These are phyloP conservation scores for Pelodytes ibericus DNA, from an alignment of 2,797 vertebrate genomes.

Conservation along the genomic window DNA sequence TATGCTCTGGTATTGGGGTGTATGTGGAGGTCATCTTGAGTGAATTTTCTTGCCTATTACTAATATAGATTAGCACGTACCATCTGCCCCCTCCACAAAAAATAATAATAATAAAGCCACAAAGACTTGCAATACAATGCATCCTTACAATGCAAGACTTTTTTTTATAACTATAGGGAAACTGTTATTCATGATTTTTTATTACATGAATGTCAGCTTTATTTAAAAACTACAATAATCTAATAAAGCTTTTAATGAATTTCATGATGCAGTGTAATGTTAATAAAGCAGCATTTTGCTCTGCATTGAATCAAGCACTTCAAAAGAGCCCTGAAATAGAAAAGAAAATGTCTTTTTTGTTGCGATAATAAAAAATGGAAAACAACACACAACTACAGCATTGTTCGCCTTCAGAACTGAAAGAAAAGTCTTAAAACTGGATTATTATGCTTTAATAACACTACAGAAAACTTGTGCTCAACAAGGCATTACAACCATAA, in stretches of 20 bases:
- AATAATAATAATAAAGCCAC: no score
- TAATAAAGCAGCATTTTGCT: not conserved
- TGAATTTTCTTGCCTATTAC: no score
- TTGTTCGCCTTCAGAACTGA: slow-evolving; percentile 38
- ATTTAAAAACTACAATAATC: not conserved
- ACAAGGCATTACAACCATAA: slow-evolving; percentile 48
- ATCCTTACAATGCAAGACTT: no score
- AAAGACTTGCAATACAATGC: no score
- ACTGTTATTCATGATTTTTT: no score
- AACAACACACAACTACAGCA: slow-evolving; percentile 40
- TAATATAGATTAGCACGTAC: no score
- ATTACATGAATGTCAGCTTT: no score
- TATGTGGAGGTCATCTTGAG: no score
- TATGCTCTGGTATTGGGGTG: no score
- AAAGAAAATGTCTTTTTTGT: slow-evolving; percentile 4
- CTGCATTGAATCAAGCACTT: not conserved
- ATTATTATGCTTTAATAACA: slow-evolving; percentile 42
- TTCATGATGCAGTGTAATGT: not conserved
- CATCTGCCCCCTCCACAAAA: no score
- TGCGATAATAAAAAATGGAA: slow-evolving; percentile 31
- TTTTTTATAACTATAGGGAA: no score
- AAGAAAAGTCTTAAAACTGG: slow-evolving; percentile 29
- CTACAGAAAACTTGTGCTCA: slow-evolving; percentile 27
- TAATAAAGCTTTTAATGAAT: not conserved
- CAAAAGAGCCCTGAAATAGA: not conserved